Conservation (phyloP, 2,113 vertebrate species). For the Chamaea fasciata region DNA sequence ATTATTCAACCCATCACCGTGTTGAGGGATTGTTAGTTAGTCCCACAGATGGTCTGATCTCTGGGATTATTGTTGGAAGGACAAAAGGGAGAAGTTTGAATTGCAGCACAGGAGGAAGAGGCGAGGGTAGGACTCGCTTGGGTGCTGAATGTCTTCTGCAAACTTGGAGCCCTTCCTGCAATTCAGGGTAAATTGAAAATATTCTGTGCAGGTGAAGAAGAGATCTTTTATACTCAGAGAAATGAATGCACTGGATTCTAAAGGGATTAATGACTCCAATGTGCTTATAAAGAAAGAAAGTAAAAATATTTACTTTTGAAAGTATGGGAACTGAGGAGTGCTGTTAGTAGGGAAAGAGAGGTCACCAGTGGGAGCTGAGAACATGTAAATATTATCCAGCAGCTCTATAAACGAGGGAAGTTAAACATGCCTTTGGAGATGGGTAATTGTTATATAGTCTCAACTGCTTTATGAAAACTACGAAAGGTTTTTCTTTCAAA, state of each 20-base stretch:
- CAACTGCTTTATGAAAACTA: not conserved
- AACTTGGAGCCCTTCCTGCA: not conserved
- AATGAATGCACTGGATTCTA: not conserved
- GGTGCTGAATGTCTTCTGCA: not conserved
- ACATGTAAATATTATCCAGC: slow-evolving; percentile 21
- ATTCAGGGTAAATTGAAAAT: not conserved
- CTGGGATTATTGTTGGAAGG: not conserved
- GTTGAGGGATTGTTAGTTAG: not conserved
- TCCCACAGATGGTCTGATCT: not conserved
- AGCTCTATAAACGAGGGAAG: not conserved
- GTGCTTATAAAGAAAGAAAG: not conserved
- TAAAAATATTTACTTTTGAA: slow-evolving; percentile 35
- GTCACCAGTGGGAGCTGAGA: not conserved
- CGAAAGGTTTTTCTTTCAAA: not conserved
- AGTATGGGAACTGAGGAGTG: not conserved
- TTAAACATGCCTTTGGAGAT: not conserved
- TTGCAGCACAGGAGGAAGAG: not conserved
- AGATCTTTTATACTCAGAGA: not conserved
- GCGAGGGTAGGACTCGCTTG: accelerated
- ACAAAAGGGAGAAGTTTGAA: not conserved
- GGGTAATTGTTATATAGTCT: not conserved
- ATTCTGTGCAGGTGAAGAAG: not conserved
- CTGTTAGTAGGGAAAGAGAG: not conserved
- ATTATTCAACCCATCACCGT: not conserved
- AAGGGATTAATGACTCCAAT: not conserved